Base-by-base conservation (phyloP, 1,140 invertebrate species). In the Psilanteris sp. region DNA sequence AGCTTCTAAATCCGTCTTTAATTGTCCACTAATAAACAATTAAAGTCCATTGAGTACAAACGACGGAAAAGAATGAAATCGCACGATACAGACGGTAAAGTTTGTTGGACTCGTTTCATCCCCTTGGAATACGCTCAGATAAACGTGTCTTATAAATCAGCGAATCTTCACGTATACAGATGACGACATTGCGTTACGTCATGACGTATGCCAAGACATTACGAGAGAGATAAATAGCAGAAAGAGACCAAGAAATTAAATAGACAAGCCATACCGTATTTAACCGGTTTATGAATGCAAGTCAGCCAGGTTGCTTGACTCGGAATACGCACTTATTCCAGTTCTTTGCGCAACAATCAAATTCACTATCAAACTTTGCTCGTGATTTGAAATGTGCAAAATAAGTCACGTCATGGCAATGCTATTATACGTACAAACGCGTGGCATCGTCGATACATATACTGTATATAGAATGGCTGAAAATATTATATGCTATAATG, bases 261-360 rank as follows among this genome's bases (percentile, higher is more conserved):
- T 64, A 76, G 72, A 75, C 62, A 68, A 50, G 50, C 22, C 64
- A 43, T 76, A 76, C 64, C 36, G 64, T 76, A 76, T 70, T 76
- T 64, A 76, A 76, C 72, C 22, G 18, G 43, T 76, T 70, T 76
- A 64, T 76, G 72, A 76, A 76, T 70, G 72, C 64, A 59, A 61
- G 10, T 11, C n/a, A 13, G 15, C 54, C 48, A 41, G 62, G 41
- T 48, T 61, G 37, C 20, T 29, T 9, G 32, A 41, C 18, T 37
- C 27, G 52, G 29, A 18, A 54, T 14, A 24, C 9, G 20, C 15
- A 15, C 16, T 37, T 10, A 27, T 4, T 50, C 44, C 15, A 11
- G 15, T 37, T 62, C 14, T 9, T 9, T 15, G 4, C 24, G 16
- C 46, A 15, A 26, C 1, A 15, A 24, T 27, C 43, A 54, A 66